Conservation (phyloP, 2,797 vertebrate species). For the Iguana delicatissima region DNA sequence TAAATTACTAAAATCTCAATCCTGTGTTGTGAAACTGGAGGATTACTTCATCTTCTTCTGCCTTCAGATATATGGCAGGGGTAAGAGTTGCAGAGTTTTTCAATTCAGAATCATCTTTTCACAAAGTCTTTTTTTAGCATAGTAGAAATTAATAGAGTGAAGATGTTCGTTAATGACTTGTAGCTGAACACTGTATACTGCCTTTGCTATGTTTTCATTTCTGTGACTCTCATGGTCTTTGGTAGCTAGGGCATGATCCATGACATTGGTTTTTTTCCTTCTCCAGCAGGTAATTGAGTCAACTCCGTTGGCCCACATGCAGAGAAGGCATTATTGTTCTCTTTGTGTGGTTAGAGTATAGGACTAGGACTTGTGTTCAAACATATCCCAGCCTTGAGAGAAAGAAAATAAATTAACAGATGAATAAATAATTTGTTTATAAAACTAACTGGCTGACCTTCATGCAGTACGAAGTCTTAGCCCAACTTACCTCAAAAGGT, state of each 20-base stretch:
- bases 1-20: not conserved
- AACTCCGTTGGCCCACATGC: not conserved
- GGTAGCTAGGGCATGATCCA: not conserved
- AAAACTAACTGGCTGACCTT: not conserved
- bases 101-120: not conserved
- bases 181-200: not conserved
- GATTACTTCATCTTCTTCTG: not conserved
- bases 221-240: not conserved
- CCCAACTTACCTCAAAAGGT: not conserved
- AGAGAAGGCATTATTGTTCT: no score
- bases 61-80: not conserved
- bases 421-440: not conserved
- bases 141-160: not conserved
- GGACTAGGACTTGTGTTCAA: not conserved
- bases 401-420: no score
- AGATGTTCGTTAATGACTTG: not conserved
- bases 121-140: not conserved
- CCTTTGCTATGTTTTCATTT: conserved; percentile 11
- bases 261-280: not conserved
- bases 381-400: no score
- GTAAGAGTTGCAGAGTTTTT: not conserved
- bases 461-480: not conserved
- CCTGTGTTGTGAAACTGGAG: not conserved
- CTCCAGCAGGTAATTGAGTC: not conserved
- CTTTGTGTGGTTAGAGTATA: not conserved